Evolutionary conservation across 2,113 vertebrate genomes (phyloP).

Genomic region (Casuarius casuarius): DNA sequence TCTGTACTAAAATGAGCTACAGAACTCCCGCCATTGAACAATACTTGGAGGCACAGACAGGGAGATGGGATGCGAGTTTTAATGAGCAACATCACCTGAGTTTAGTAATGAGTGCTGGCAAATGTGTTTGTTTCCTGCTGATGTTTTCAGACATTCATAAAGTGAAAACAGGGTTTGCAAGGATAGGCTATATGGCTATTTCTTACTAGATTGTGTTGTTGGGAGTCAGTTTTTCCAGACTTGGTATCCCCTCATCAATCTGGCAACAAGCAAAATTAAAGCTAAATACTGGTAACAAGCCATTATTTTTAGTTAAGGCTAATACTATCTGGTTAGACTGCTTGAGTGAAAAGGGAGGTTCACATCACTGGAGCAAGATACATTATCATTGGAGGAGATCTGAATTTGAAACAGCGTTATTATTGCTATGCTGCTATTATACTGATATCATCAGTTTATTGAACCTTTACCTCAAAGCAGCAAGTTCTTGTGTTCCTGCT

Average conservation of each 20-base stretch:
- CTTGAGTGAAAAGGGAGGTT: constrained; percentile 17
- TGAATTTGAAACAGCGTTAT: neutral
- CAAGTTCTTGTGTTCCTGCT: neutral
- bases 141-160: constrained; percentile 7
- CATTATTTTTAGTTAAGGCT: constrained; percentile 1
- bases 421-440: neutral
- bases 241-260: neutral
- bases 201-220: neutral
- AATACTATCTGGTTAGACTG: neutral
- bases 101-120: constrained; percentile 30
- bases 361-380: neutral
- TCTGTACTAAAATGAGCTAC: neutral
- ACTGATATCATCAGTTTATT: neutral
- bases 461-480: neutral
- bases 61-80: neutral
- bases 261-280: constrained; percentile 23
- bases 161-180: neutral
- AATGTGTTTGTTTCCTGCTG: neutral
- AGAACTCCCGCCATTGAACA: neutral
- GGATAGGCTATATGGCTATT: constrained; percentile 38
- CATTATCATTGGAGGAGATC: neutral
- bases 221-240: constrained; percentile 10
- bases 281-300: neutral
- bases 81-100: neutral
- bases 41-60: neutral